phyloP scores from a whole-genome alignment of 2,113 vertebrate species.

The Cyanoramphus novaezelandiae region DNA sequence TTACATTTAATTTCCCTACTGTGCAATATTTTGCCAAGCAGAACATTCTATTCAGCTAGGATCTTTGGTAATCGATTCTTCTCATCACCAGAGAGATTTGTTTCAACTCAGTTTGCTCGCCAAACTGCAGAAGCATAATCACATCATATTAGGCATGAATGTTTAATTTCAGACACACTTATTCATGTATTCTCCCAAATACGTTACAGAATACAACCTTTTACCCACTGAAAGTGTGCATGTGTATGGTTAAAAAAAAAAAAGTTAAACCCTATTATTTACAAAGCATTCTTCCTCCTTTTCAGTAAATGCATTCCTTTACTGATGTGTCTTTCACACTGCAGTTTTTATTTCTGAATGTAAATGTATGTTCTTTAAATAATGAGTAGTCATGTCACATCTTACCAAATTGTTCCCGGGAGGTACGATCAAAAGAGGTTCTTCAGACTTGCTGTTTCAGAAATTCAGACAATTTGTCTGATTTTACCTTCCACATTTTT shows the following conservation, averaged over 20 bases:
- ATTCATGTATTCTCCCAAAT: not conserved
- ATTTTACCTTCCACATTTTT: not conserved
- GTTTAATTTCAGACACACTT: not conserved
- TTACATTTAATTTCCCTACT: not conserved
- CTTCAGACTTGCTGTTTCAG: not conserved
- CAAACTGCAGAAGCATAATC: not conserved
- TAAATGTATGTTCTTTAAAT: not conserved
- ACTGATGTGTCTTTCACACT: not conserved
- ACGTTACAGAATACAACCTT: not conserved
- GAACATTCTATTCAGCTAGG: not conserved
- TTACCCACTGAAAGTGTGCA: not conserved
- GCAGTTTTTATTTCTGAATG: not conserved
- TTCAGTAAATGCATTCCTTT: not conserved
- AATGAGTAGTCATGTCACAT: not conserved
- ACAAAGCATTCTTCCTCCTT: not conserved
- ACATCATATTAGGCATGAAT: not conserved
- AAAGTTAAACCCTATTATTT: not conserved
- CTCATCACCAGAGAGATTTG: not conserved
- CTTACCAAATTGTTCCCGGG: not conserved
- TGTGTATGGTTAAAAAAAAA: not conserved
- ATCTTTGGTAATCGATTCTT: not conserved
- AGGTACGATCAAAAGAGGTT: not conserved
- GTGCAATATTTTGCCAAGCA: not conserved
- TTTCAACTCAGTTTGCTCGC: not conserved
- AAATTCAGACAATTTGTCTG: not conserved